Percentiles rank a stretch among this genome's conserved stretches.
phyloP scores from a whole-genome alignment of 2,113 vertebrate species.

The Chinchilla lanigera region DNA sequence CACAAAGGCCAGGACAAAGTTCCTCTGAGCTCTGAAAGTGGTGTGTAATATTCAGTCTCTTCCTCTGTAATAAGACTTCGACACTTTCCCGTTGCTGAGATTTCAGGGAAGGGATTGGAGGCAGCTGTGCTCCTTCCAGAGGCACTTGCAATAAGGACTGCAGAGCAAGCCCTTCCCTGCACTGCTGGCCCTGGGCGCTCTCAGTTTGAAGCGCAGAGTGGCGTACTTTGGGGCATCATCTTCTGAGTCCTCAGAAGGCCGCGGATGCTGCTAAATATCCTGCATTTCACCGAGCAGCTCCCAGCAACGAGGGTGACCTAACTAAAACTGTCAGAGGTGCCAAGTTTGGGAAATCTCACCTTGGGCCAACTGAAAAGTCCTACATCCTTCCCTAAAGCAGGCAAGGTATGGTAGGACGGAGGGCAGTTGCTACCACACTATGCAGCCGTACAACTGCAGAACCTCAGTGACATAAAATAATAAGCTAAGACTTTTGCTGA shows the following conservation, averaged over 20 bases:
- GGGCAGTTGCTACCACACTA: background rate
- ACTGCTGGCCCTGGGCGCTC: background rate
- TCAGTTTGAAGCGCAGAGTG: background rate
- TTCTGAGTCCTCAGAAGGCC: background rate
- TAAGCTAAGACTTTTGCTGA: background rate
- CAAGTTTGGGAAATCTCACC: background rate
- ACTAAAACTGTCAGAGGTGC: background rate
- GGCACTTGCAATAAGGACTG: background rate
- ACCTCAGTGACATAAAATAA: background rate
- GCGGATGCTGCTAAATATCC: background rate
- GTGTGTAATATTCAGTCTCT: background rate
- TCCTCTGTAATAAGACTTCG: background rate
- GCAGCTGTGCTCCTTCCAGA: background rate
- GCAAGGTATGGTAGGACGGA: background rate
- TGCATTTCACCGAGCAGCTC: background rate
- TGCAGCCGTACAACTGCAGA: background rate
- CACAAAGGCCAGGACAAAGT: background rate
- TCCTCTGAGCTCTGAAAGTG: background rate
- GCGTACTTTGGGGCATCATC: too few relatives aligned
- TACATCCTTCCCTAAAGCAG: background rate
- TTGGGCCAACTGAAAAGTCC: background rate
- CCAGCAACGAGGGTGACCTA: background rate
- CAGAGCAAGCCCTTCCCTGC: background rate
- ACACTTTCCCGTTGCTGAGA: background rate
- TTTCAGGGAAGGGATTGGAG: background rate